These are phyloP conservation scores for Geotrypetes seraphini DNA, from an alignment of 2,797 vertebrate genomes.

Conservation along the genomic window DNA sequence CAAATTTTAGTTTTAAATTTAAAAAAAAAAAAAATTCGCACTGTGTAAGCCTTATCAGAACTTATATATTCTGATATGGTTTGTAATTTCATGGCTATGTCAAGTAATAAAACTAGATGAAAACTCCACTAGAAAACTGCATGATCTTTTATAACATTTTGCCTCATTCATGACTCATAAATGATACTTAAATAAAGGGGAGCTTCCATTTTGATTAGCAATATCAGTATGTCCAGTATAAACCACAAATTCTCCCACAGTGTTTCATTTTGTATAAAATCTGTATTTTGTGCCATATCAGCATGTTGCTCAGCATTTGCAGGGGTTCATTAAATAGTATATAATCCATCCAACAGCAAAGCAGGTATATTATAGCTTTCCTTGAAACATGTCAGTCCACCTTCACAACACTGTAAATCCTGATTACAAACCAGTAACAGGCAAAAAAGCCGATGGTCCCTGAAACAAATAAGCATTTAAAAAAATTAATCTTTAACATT, in stretches of 20 bases:
- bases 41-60: conserved; percentile 32
- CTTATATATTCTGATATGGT: too few species aligned
- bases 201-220: too few species aligned
- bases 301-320: conserved; percentile 6
- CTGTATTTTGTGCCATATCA: conserved; percentile 9
- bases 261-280: conserved; percentile 3
- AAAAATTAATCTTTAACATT: background rate
- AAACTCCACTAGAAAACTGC: too few species aligned
- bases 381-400: conserved; percentile 42
- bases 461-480: conserved; percentile 24
- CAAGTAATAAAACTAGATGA: too few species aligned
- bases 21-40: conserved; percentile 32
- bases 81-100: too few species aligned
- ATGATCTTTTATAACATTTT: too few species aligned
- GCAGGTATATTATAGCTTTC: conserved; percentile 16
- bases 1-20: conserved; percentile 32
- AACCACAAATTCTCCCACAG: conserved; percentile 1
- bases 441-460: conserved; percentile 52
- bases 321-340: conserved; percentile 9
- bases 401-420: conserved; percentile 55
- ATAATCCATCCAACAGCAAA: conserved; percentile 16
- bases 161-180: too few species aligned
- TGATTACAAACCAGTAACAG: conserved; percentile 56
- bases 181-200: too few species aligned
- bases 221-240: too few species aligned